Evolutionary conservation across 2,113 vertebrate genomes (phyloP).

Genomic region (Centropus unirufus): DNA sequence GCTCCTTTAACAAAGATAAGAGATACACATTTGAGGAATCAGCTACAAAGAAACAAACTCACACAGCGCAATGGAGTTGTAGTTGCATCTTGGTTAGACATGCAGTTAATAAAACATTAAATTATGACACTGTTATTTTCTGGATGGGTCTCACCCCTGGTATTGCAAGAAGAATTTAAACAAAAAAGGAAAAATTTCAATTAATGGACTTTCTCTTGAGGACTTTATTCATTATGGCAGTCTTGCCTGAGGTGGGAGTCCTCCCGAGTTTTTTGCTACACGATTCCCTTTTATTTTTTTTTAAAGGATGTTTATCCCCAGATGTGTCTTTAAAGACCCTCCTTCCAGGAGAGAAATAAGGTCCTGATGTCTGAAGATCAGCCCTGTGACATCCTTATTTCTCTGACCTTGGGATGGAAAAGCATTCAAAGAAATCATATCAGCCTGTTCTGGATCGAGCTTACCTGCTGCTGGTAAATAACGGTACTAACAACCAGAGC

Average conservation of each 20-base stretch:
- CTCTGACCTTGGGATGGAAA: background rate
- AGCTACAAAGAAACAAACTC: background rate
- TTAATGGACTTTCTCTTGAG: background rate
- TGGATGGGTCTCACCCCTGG: background rate
- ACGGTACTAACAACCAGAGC: background rate
- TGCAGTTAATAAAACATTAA: background rate
- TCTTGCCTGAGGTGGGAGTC: rapidly evolving
- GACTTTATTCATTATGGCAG: background rate
- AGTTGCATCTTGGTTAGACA: background rate
- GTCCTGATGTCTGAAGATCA: background rate
- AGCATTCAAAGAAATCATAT: background rate
- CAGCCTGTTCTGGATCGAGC: background rate
- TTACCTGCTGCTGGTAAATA: background rate
- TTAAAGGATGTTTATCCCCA: background rate
- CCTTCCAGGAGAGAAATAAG: background rate
- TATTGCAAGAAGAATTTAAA: background rate
- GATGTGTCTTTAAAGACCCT: background rate
- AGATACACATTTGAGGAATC: background rate
- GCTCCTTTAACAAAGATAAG: background rate
- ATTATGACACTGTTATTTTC: background rate
- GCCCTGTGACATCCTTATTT: background rate
- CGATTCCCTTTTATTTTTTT: background rate
- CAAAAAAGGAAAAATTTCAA: background rate
- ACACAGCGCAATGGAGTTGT: background rate
- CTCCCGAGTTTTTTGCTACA: background rate